Percentiles rank a stretch among this genome's conserved stretches.
phyloP scores from a whole-genome alignment of 2,888 invertebrate genomes.

The Drosophila bunnanda region DNA sequence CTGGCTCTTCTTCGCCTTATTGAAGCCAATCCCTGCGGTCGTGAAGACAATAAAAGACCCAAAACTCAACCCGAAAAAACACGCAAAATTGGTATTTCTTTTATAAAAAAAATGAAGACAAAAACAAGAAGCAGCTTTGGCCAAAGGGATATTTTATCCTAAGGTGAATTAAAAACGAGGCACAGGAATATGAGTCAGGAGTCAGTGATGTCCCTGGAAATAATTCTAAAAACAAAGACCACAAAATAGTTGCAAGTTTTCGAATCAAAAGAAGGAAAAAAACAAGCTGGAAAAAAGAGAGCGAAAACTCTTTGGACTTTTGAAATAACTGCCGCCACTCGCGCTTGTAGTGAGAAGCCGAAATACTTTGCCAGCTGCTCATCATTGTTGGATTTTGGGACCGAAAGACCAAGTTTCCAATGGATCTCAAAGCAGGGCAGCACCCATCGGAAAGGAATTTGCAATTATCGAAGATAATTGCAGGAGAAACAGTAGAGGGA shows the following conservation, averaged over 20 bases:
- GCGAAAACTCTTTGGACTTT: slow-evolving; percentile 11
- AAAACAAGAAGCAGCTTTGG: slow-evolving; percentile 36
- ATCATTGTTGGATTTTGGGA: slow-evolving; percentile 23
- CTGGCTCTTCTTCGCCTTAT: slow-evolving; percentile 43
- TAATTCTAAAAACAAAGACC: slow-evolving; percentile 36
- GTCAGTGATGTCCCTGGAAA: not conserved
- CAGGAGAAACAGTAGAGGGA: slow-evolving; percentile 35
- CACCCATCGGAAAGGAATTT: slow-evolving; percentile 67
- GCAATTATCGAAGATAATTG: slow-evolving; percentile 78
- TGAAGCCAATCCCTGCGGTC: slow-evolving; percentile 77
- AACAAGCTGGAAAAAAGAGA: slow-evolving; percentile 1
- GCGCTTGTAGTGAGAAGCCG: slow-evolving; percentile 20
- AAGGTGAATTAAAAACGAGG: slow-evolving; percentile 55
- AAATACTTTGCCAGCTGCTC: slow-evolving; percentile 36
- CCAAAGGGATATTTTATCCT: slow-evolving; percentile 59
- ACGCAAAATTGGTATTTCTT: slow-evolving; percentile 66
- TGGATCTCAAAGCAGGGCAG: slow-evolving; percentile 42
- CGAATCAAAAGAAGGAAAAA: not conserved
- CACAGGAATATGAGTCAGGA: slow-evolving; percentile 14
- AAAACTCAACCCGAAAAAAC: slow-evolving; percentile 48
- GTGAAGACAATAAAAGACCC: slow-evolving; percentile 72
- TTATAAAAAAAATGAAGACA: slow-evolving; percentile 51
- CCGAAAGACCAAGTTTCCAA: slow-evolving; percentile 34
- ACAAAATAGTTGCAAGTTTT: slow-evolving; percentile 27
- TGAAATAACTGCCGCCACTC: slow-evolving; percentile 33